Conservation (phyloP, 2,797 vertebrate genomes). For the Melopsittacus undulatus region DNA sequence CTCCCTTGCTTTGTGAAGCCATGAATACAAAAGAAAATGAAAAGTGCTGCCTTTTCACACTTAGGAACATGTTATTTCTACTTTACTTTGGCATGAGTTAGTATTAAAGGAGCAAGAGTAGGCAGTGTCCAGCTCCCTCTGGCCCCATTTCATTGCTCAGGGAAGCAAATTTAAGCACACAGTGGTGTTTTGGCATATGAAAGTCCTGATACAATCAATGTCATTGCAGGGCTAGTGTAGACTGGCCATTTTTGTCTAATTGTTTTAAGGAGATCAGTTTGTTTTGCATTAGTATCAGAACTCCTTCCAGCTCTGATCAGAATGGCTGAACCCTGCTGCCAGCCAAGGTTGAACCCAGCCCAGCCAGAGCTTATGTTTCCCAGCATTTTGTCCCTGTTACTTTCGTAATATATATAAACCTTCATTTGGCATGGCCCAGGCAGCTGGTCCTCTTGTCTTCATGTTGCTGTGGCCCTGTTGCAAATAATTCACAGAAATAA, state of each 20-base stretch:
- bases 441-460: not conserved
- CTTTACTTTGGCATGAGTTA: not conserved
- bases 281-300: not conserved
- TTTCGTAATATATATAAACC: not conserved
- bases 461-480: not conserved
- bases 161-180: not conserved
- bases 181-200: not conserved
- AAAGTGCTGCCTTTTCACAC: not conserved
- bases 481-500: not conserved
- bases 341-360: not conserved
- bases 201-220: not conserved
- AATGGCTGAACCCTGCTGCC: not conserved
- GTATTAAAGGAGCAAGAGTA: not conserved
- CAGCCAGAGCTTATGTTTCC: fast-evolving
- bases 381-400: not conserved
- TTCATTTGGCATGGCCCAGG: not conserved
- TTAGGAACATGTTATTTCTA: not conserved
- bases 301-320: not conserved
- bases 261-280: not conserved
- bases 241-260: not conserved
- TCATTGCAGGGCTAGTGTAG: not conserved
- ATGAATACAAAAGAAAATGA: not conserved
- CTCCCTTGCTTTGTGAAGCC: not conserved
- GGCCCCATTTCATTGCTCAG: not conserved
- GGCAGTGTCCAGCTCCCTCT: not conserved